Evolutionary conservation across 2,888 invertebrate genomes (phyloP).

Genomic region (Lycophotia porphyrea): DNA sequence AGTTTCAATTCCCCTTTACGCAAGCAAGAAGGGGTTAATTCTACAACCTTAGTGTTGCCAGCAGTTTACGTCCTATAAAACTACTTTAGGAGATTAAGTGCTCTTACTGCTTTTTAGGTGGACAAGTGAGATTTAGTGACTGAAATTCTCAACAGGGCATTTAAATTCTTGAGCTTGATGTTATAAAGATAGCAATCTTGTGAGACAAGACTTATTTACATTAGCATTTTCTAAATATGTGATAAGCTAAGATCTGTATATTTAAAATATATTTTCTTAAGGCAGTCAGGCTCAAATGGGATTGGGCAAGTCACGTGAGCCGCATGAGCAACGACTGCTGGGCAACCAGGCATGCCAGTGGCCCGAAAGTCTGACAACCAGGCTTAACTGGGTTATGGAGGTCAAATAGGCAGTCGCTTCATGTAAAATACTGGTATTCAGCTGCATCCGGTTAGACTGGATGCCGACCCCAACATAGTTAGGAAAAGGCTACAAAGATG

Average conservation of each 20-base stretch:
- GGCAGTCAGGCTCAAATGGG: no score
- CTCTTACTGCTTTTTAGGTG: slow-evolving; percentile 13
- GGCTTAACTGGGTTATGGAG: no score
- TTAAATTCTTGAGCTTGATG: slow-evolving; percentile 31
- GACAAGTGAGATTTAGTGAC: slow-evolving; percentile 39
- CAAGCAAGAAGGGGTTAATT: slow-evolving; percentile 41
- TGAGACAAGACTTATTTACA: background rate
- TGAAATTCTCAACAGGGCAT: slow-evolving; percentile 34
- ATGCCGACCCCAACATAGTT: no score
- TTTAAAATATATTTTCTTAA: no score
- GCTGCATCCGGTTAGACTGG: no score
- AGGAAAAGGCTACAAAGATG: no score
- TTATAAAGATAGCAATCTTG: background rate
- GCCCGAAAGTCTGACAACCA: no score
- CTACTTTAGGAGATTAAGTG: slow-evolving; percentile 40
- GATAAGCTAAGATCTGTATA: background rate
- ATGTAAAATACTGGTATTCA: no score
- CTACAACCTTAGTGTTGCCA: slow-evolving; percentile 10
- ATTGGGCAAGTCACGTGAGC: no score
- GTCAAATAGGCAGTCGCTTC: no score
- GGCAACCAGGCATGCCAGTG: no score
- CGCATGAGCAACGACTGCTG: no score
- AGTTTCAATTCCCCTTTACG: slow-evolving; percentile 54
- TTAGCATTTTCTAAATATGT: background rate
- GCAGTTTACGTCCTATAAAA: slow-evolving; percentile 26